These are phyloP conservation scores for Rhadinocentrus ornatus DNA, from an alignment of 2,797 vertebrate species.

Conservation along the genomic window DNA sequence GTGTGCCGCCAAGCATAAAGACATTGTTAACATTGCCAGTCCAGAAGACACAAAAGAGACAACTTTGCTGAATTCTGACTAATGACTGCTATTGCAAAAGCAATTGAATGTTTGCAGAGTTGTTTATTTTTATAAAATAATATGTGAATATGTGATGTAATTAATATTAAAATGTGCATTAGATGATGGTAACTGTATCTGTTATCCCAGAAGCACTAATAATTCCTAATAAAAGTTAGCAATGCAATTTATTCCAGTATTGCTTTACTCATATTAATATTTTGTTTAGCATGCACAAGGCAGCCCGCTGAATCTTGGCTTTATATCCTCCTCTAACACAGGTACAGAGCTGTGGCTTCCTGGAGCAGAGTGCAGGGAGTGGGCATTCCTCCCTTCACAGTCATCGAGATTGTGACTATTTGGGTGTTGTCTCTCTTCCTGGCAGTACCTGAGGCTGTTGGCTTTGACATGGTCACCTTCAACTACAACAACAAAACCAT, in stretches of 20 bases:
- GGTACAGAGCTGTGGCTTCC: slow-evolving; percentile 96
- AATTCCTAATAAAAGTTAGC: not conserved
- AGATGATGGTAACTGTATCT: not conserved
- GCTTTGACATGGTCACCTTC: slow-evolving; percentile 87
- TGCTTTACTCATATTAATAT: not conserved
- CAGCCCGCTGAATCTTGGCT: not conserved
- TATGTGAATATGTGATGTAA: not conserved
- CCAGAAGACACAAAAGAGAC: slow-evolving; percentile 34
- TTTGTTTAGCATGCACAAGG: not conserved
- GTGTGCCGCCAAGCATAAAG: slow-evolving; percentile 61
- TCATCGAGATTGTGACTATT: slow-evolving; percentile 92
- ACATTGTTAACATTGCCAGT: slow-evolving; percentile 48
- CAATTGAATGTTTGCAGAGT: slow-evolving; percentile 5
- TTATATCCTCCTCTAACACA: slow-evolving; percentile 53
- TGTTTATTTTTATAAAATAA: not conserved
- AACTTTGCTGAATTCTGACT: slow-evolving; percentile 30
- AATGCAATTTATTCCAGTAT: not conserved
- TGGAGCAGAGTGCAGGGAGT: slow-evolving; percentile 98
- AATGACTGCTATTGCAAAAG: slow-evolving; percentile 5
- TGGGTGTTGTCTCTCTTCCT: slow-evolving; percentile 93
- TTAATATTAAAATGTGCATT: not conserved
- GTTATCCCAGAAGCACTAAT: not conserved
- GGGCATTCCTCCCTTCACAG: slow-evolving; percentile 92
- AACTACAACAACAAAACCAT: slow-evolving; percentile 78
- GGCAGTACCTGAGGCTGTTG: slow-evolving; percentile 94